A percentile compares a stretch with the other conserved stretches of the same genome.
Conservation (phyloP, 2,797 vertebrate genomes). For the Leptoclinus maculatus region DNA sequence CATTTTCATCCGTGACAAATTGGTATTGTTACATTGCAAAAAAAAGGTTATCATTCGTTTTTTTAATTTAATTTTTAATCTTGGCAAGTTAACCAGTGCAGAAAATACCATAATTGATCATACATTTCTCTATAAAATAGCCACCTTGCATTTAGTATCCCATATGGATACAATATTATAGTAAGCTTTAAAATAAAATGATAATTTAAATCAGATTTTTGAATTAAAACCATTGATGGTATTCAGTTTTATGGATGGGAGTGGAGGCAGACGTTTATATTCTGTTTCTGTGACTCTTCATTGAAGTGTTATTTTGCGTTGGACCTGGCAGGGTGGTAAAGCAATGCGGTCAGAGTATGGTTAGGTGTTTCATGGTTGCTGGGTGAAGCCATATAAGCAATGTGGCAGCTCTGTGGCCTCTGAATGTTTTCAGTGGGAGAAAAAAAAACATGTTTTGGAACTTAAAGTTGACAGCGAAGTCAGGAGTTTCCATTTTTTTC, state of each 20-base stretch:
- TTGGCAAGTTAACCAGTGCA: conserved; percentile 17
- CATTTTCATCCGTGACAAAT: conserved; percentile 68
- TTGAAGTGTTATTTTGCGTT: conserved; percentile 38
- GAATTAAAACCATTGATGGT: not conserved
- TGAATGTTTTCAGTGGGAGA: conserved; percentile 86
- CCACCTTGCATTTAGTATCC: conserved; percentile 32
- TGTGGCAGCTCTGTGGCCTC: conserved; percentile 63
- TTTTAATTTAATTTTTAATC: conserved; percentile 42
- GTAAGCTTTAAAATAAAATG: not conserved
- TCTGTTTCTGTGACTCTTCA: conserved; percentile 13
- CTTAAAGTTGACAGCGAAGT: conserved; percentile 83
- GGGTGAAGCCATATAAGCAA: conserved; percentile 69
- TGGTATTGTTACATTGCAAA: conserved; percentile 39
- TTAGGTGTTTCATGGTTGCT: conserved; percentile 49
- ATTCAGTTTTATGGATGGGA: conserved; percentile 29
- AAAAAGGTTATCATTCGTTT: conserved; percentile 46
- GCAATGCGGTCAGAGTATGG: conserved; percentile 35
- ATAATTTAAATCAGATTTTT: conserved; percentile 23
- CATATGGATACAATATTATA: conserved; percentile 17
- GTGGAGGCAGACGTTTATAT: conserved; percentile 13
- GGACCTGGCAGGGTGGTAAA: conserved; percentile 43
- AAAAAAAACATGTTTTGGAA: conserved; percentile 84
- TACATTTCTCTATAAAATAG: conserved; percentile 15
- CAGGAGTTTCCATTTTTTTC: conserved; percentile 64
- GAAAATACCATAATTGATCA: conserved; percentile 27